A percentile compares a stretch with the other conserved stretches of the same genome.
phyloP scores from a whole-genome alignment of 2,797 vertebrate species.

The Onychomys arenicola region DNA sequence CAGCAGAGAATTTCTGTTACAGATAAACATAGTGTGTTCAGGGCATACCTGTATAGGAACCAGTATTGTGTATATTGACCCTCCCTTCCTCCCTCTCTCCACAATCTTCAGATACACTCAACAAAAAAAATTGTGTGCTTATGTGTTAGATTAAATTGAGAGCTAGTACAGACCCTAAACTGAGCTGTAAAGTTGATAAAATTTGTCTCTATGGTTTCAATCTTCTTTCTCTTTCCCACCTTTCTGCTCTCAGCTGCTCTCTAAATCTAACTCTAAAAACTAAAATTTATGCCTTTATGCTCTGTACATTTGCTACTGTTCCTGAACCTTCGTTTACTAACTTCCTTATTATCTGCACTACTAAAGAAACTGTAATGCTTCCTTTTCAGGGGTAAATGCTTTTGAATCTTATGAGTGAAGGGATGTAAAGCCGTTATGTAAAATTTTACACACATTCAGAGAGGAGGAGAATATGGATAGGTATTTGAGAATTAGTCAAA shows the following conservation, averaged over 20 bases:
- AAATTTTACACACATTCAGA: background rate
- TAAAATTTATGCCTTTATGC: background rate
- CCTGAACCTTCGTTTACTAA: background rate
- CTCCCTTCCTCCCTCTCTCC: background rate
- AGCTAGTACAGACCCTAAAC: background rate
- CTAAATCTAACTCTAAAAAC: background rate
- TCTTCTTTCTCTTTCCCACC: background rate
- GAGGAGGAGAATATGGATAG: background rate
- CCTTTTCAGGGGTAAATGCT: background rate
- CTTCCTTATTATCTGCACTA: background rate
- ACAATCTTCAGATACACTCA: background rate
- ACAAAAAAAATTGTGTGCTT: background rate
- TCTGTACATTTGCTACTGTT: background rate
- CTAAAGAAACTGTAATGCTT: background rate
- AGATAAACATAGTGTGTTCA: background rate
- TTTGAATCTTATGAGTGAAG: conserved; percentile 37
- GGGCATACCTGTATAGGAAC: background rate
- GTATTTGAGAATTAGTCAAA: background rate
- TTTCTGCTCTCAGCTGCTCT: background rate
- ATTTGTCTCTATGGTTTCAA: background rate
- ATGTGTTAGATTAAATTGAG: background rate
- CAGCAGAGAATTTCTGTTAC: background rate
- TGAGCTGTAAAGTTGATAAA: background rate
- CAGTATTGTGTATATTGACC: background rate
- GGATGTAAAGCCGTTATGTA: background rate